Evolutionary conservation across 2,113 vertebrate species (phyloP), one percentile per base, ranked within the genome.

Genomic region (Lophius piscatorius): DNA sequence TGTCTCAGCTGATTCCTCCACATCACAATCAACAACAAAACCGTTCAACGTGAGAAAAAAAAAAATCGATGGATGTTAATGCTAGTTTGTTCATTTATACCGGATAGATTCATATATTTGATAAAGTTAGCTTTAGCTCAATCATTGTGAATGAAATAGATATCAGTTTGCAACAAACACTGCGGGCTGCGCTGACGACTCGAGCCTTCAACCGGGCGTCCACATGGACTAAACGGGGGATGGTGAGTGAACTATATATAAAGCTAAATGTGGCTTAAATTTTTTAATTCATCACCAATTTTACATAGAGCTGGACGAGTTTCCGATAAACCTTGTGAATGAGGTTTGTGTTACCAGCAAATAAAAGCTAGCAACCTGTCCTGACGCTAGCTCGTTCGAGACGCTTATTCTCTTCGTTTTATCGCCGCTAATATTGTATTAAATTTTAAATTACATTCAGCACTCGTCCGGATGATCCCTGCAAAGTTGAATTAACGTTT

Each of bases 321-420:
- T 66, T 39, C 52, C 11, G 23, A 55, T 17, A 50, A 55, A 28
- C 42, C 26, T 23, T n/a, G 21, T 24, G 42, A 14, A 13, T 26
- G 40, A 28, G 63, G 38, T 57, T 46, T 0, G 33, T 21, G 20
- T 42, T 36, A 73, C 59, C 70, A 42, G 54, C 55, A 81, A n/a
- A 87, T 79, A 87, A 84, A 84, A 87, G 87, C 87, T 87, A 85
- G 55, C 80, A 68, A 13, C 41, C 65, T 20, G 28, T 28, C 52
- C 62, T 35, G 22, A 40, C 68, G 85, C 71, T 87, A 87, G 83
- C 85, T 51, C 36, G 36, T 14, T 2, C 46, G 48, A 51, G 69
- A 60, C 59, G 54, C 33, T 60, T 65, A 39, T 26, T 16, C 6
- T 28, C 28, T 23, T 29, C 46, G 16, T 47, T 49, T 67, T 40